Evolutionary conservation across 2,888 invertebrate genomes (phyloP).

Genomic region (Pecten maximus): DNA sequence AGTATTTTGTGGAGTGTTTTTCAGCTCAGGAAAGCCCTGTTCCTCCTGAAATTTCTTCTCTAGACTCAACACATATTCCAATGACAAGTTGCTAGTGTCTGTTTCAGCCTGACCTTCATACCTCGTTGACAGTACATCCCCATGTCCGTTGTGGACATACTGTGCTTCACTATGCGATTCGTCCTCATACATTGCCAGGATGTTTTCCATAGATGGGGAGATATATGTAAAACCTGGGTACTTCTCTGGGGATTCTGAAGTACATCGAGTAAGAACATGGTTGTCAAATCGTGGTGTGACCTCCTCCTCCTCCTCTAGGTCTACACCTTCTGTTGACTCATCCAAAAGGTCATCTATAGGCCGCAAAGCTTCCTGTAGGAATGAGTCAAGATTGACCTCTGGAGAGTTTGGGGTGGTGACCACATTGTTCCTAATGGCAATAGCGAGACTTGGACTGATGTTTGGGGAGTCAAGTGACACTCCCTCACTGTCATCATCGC

Average conservation of each 20-base stretch:
- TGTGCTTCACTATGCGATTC: background rate
- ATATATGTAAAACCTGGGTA: conserved; percentile 36
- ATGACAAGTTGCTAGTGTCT: background rate
- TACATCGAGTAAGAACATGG: conserved; percentile 46
- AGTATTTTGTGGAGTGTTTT: background rate
- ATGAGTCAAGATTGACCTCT: conserved; percentile 45
- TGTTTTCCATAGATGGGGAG: conserved; percentile 34
- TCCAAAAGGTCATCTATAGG: conserved; percentile 61
- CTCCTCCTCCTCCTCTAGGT: conserved; percentile 41
- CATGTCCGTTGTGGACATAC: background rate
- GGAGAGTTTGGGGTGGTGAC: conserved; percentile 35
- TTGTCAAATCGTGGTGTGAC: conserved; percentile 47
- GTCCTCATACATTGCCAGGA: background rate
- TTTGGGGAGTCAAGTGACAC: conserved; percentile 22
- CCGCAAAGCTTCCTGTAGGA: conserved; percentile 61
- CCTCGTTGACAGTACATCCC: background rate
- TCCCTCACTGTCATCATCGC: conserved; percentile 11
- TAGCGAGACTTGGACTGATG: conserved; percentile 13
- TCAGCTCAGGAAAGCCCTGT: background rate
- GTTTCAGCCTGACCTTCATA: background rate
- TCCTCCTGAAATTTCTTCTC: background rate
- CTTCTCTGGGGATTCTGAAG: conserved; percentile 35
- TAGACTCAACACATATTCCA: background rate
- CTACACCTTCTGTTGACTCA: background rate
- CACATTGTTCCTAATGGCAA: conserved; percentile 3